Evolutionary conservation across 2,113 vertebrate genomes (phyloP), one percentile per base, ranked within the genome.

Genomic region (Apus apus): DNA sequence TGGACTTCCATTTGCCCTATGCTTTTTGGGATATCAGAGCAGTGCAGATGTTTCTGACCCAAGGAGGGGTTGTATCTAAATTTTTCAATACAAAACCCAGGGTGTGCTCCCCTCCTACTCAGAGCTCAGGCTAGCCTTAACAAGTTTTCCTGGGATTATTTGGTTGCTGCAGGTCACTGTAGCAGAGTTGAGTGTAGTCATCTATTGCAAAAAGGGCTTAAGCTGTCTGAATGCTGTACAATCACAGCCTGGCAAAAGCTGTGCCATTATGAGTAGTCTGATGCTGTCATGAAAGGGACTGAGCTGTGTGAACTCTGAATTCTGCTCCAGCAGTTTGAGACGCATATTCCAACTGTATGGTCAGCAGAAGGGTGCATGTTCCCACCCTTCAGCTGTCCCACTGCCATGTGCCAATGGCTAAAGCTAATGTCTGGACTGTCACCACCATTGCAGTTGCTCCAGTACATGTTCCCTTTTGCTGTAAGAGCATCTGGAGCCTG

Each of bases 121-220:
- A 46, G 54, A 76, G 64, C 43, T 83, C 18, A 50, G 64, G 56
- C 75, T 25, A 65, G 72, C 75, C 85, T 67, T 73, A 38, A 73
- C 88, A 90, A 72, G 73, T 94, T 78, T 81, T 87, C 57, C 86
- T 7, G 32, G 80, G 78, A 74, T 88, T 56, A 58, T 92, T 83
- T 90, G 65, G 30, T 40, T 78, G 57, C 85, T 89, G 77, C 23
- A 60, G 89, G 89, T 38, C 38, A 75, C 84, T 81, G 79, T 76
- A 53, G 76, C 73, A 11, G 70, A 76, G 58, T 30, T 68, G 62
- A 75, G 73, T 46, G 70, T 79, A 93, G 87, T 94, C 87, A 95
- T 54, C 64, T n/a, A 1, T 72, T 19, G 40, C 75, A 54, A 94
- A 94, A 93, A 89, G 48, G 66, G 85, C 78, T 96, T 87, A 91